Evolutionary conservation across 2,113 vertebrate genomes (phyloP).

Genomic region (Planiliza haematocheilus): DNA sequence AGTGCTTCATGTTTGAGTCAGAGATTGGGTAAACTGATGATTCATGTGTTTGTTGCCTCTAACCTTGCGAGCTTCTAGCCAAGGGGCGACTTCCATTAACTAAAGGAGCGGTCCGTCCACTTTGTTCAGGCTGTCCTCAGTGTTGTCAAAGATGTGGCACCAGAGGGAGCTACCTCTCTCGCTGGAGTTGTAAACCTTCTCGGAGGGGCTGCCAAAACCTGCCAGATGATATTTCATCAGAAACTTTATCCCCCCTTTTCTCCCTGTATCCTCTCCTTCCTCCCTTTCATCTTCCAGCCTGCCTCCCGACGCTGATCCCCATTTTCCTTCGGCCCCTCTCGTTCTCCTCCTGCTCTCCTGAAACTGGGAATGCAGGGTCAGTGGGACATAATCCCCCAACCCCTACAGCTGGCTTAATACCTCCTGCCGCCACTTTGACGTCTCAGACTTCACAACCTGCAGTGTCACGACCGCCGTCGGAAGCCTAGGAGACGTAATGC

Average conservation of each 20-base stretch:
- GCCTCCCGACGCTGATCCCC: background rate
- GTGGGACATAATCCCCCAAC: constrained; percentile 60
- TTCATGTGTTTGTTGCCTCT: too few species aligned
- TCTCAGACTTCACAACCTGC: constrained; percentile 69
- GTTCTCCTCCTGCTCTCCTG: constrained; percentile 22
- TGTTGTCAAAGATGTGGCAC: constrained; percentile 28
- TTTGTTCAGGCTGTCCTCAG: background rate
- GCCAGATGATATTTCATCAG: constrained; percentile 43
- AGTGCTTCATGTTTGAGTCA: too few species aligned
- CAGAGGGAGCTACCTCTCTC: constrained; percentile 63
- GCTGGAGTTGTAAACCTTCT: constrained; percentile 29
- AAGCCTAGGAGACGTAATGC: constrained; percentile 53
- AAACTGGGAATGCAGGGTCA: constrained; percentile 49
- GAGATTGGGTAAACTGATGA: too few species aligned
- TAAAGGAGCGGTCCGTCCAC: background rate
- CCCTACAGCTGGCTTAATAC: constrained; percentile 61
- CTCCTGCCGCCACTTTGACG: constrained; percentile 61
- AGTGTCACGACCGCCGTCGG: constrained; percentile 49
- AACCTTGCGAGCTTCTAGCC: background rate
- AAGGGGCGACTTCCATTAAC: background rate
- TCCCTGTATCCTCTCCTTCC: constrained; percentile 4
- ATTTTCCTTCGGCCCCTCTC: constrained; percentile 12
- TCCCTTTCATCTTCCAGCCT: constrained; percentile 8
- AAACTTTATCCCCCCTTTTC: constrained; percentile 32
- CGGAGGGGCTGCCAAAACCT: background rate